phyloP scores from a whole-genome alignment of 2,797 vertebrate species.

The Pangasius mekongensis region DNA sequence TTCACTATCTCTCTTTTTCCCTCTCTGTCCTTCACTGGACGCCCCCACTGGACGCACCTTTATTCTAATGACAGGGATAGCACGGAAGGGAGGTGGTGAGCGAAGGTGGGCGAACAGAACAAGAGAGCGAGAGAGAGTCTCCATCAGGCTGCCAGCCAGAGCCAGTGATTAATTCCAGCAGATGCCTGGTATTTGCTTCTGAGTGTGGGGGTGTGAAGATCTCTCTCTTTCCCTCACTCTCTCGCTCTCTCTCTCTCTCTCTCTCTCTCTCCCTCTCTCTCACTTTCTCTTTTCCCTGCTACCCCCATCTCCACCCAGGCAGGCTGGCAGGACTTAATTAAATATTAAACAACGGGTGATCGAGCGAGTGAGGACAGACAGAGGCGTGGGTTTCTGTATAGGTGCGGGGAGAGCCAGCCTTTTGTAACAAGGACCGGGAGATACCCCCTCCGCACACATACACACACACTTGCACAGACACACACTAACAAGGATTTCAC shows the following conservation, averaged over 20 bases:
- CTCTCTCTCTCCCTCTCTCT: constrained; percentile 51
- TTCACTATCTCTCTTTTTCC: constrained; percentile 11
- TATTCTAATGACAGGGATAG: constrained; percentile 69
- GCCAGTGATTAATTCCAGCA: constrained; percentile 74
- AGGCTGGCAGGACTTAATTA: constrained; percentile 72
- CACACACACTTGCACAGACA: constrained; percentile 19
- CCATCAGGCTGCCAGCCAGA: constrained; percentile 63
- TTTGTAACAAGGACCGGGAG: constrained; percentile 54
- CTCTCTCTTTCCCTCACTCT: constrained; percentile 62
- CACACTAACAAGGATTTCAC: constrained; percentile 50
- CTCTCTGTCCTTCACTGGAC: constrained; percentile 45
- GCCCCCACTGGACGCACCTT: constrained; percentile 68
- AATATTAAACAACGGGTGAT: constrained; percentile 72
- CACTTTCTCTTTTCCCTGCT: constrained; percentile 40
- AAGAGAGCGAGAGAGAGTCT: constrained; percentile 59
- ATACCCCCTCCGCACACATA: constrained; percentile 51
- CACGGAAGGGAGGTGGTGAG: constrained; percentile 58
- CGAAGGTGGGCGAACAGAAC: constrained; percentile 60
- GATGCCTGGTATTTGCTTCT: constrained; percentile 73
- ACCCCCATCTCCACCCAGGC: constrained; percentile 53
- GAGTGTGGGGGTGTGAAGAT: constrained; percentile 73
- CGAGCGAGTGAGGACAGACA: constrained; percentile 56
- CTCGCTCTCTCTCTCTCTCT: constrained; percentile 49
- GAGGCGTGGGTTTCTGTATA: constrained; percentile 63
- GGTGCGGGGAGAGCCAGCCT: constrained; percentile 71